These are phyloP conservation scores for Tridacna crocea DNA, from an alignment of 2,888 invertebrate species.

Conservation along the genomic window DNA sequence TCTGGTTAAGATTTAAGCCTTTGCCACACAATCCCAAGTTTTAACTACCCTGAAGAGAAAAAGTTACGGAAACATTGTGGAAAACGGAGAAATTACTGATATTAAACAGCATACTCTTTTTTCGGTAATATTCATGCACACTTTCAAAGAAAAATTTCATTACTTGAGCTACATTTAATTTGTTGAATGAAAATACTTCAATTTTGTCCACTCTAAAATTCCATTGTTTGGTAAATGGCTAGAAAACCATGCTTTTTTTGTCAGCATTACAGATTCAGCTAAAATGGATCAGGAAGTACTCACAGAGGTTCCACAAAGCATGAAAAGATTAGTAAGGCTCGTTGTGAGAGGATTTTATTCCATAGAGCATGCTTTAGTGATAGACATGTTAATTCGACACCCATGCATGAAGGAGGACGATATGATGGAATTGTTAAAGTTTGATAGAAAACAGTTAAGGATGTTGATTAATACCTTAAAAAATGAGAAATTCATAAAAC, in stretches of 20 bases:
- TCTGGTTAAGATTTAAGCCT: no score
- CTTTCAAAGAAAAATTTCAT: no score
- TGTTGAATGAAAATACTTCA: no score
- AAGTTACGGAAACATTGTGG: no score
- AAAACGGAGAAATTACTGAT: no score
- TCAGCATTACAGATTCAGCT: not conserved
- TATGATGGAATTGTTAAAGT: conserved; percentile 93
- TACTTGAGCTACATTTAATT: no score
- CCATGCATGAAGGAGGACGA: conserved; percentile 90
- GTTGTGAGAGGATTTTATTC: conserved; percentile 97
- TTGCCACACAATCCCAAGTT: no score
- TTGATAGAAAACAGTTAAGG: conserved; percentile 95
- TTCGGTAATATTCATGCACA: no score
- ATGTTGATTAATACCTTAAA: conserved; percentile 91
- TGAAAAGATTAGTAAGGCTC: conserved; percentile 94
- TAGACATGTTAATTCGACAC: conserved; percentile 97
- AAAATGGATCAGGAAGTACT: conserved; percentile 84
- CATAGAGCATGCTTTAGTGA: conserved; percentile 96
- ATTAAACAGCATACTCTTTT: no score
- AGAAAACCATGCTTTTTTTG: not conserved
- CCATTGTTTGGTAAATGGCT: no score
- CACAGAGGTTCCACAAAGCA: conserved; percentile 96
- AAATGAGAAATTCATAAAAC: conserved; percentile 92
- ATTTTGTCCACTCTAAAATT: no score
- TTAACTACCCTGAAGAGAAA: no score